Base-by-base conservation (phyloP, 2,113 vertebrate species). In the Xenus cinereus region DNA sequence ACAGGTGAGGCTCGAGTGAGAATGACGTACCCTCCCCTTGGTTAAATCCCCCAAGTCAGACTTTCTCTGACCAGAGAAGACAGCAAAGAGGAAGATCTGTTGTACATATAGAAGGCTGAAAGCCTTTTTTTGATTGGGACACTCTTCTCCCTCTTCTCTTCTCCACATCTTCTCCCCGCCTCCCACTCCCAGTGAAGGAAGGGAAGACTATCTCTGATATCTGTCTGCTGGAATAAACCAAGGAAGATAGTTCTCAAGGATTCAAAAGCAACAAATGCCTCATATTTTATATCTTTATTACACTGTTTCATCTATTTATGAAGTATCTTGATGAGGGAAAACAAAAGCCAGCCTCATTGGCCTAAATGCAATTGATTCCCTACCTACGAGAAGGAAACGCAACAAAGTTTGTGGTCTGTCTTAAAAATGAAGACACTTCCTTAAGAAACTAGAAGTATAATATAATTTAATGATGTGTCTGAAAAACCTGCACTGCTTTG, bases 1-100 rank as follows among this genome's bases (percentile, higher is more conserved):
- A 80, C 80, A 96, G 89, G 94, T 96, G 96, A 94, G 89, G 84
- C 88, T 72, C 48, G 88, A 97, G 90, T 88, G 92, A 84, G 92
- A 92, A 94, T 84, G 92, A 95, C 80, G 1, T 63, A 51, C 56
- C 56, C 64, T 81, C 56, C 81, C 72, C 90, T 45, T 84, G 60
- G 51, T 77, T 72, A 94, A 91, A 69, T 56, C 74, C 81, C 81
- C 43, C 18, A 37, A 28, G 57, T n/a, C 75, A 71, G 46, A 45
- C 33, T 32, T 71, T 50, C 51, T 63, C 67, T 1, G 1, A 90
- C 37, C 46, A n/a, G 56, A 67, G 51, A 30, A 43, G 37, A 92
- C 56, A 91, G 76, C 26, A 53, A 56, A 81, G 77, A 75, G 13
- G 54, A 60, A 59, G 18, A 43, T 51, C 59, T 73, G 45, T 13